Evolutionary conservation across 37 sponge, comb jelly and placozoan species (phyloP).

Genomic region (Hexactinellida sp.): DNA sequence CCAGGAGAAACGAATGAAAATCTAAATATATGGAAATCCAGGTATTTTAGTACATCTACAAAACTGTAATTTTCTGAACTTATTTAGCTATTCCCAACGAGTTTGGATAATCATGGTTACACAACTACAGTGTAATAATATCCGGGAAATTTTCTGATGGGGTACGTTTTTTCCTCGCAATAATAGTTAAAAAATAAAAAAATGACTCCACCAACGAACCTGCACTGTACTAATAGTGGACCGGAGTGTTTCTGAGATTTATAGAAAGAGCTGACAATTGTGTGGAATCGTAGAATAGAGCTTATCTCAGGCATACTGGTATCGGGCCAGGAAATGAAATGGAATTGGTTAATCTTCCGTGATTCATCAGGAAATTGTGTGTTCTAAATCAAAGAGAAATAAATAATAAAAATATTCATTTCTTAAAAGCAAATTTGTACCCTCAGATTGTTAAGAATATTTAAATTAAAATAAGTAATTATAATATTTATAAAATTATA

Average conservation of each 20-base stretch:
- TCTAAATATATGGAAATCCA: too few relatives aligned
- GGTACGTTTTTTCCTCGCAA: too few relatives aligned
- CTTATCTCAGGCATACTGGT: not conserved
- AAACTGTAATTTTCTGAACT: too few relatives aligned
- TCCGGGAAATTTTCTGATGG: too few relatives aligned
- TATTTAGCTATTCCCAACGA: too few relatives aligned
- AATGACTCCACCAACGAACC: too few relatives aligned
- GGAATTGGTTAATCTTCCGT: not conserved
- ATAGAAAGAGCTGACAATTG: not conserved
- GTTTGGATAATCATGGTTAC: too few relatives aligned
- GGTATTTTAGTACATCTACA: too few relatives aligned
- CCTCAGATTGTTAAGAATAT: not conserved
- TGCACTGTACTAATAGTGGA: not conserved
- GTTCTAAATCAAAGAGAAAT: not conserved
- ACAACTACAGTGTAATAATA: too few relatives aligned
- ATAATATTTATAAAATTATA: too few relatives aligned
- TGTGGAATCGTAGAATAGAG: not conserved
- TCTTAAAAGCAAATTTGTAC: not conserved
- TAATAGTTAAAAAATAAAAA: too few relatives aligned
- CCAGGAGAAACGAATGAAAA: too few relatives aligned
- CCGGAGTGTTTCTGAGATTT: not conserved
- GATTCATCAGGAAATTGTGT: not conserved
- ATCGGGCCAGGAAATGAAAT: slow-evolving; percentile 4
- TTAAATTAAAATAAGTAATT: not conserved
- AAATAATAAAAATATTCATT: not conserved